A percentile compares a stretch with the other conserved stretches of the same genome.
These are phyloP conservation scores for Stenodema calcarata DNA, from an alignment of 2,888 invertebrate genomes.

Conservation along the genomic window DNA sequence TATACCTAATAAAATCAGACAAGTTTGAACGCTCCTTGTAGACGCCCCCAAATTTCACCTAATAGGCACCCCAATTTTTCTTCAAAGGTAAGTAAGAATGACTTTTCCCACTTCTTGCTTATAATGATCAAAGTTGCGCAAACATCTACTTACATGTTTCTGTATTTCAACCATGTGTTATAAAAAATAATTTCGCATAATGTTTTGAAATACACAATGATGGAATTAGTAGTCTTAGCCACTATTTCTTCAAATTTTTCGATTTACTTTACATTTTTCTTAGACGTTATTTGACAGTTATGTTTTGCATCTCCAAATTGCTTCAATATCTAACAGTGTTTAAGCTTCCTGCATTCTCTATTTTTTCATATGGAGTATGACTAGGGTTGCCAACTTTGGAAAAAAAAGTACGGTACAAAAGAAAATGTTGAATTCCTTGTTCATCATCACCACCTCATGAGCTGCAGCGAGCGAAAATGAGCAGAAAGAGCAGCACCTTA, in stretches of 20 bases:
- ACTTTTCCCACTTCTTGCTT: background rate
- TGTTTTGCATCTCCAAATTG: background rate
- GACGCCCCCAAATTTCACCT: no score
- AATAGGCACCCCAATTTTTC: no score
- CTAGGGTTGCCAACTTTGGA: no score
- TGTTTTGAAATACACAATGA: background rate
- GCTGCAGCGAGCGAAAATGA: no score
- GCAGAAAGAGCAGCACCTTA: no score
- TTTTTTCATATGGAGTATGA: background rate
- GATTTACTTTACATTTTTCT: background rate
- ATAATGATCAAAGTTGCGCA: background rate
- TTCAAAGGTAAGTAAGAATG: conserved; percentile 48
- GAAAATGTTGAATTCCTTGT: no score
- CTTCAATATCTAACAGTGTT: background rate
- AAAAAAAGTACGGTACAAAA: no score
- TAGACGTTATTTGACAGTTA: background rate
- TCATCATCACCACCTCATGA: no score
- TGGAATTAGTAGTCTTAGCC: background rate
- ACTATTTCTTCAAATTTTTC: background rate
- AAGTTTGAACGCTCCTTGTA: no score
- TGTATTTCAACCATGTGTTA: background rate
- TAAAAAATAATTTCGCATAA: background rate
- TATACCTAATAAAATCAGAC: no score
- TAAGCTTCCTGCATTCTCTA: background rate
- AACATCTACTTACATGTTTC: background rate